These are phyloP conservation scores for Andrena dorsata DNA, from an alignment of 2,888 invertebrate genomes.

Conservation along the genomic window DNA sequence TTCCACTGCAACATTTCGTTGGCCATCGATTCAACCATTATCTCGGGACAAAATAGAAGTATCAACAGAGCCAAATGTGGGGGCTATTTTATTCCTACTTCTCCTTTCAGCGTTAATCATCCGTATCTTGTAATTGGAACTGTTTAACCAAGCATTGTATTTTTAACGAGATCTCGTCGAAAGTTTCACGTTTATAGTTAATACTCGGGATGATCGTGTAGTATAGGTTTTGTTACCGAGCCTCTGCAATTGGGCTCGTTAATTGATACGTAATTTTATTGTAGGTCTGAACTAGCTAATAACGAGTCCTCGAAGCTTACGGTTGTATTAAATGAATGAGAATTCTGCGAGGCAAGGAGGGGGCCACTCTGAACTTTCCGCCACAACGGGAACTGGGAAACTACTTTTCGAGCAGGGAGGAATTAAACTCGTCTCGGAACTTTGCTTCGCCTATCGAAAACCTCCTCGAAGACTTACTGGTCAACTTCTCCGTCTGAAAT, in stretches of 20 bases:
- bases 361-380: background rate
- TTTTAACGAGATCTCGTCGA: background rate
- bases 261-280: background rate
- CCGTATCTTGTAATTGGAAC: background rate
- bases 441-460: background rate
- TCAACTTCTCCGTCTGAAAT: constrained; percentile 9
- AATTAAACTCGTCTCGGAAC: constrained; percentile 18
- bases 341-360: background rate
- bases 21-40: constrained; percentile 3
- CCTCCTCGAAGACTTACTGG: constrained; percentile 15
- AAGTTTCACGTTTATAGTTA: background rate
- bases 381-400: constrained; percentile 2
- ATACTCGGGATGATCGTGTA: background rate
- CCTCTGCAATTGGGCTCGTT: background rate
- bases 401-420: constrained; percentile 7
- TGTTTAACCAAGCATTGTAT: background rate
- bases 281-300: background rate
- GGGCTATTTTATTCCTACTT: too few species aligned
- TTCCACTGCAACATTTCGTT: background rate
- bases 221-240: background rate
- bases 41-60: background rate
- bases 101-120: too few species aligned
- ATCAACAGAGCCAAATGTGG: background rate
- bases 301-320: background rate
- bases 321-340: constrained; percentile 6